Base-by-base conservation (phyloP, 2,797 vertebrate genomes). In the Protosalanx chinensis region DNA sequence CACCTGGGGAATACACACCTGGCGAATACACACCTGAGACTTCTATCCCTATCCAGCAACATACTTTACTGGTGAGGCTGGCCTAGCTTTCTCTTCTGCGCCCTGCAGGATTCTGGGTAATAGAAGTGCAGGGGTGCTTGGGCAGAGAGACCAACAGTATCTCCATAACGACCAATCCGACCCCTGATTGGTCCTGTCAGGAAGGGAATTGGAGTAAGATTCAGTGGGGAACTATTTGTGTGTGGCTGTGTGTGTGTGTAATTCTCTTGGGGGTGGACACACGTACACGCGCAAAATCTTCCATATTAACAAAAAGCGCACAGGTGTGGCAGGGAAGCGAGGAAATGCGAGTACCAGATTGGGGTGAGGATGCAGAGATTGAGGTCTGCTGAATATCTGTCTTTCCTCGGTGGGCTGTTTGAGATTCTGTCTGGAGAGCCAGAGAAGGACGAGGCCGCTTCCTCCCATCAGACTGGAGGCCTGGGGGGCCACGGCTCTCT, bases 151-250 rank as follows among this genome's bases (percentile, higher is more conserved):
- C 77, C 66, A 57, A 57, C 73, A 65, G 72, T 77, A 68, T 32
- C 79, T 79, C 79, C 75, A 80, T 82, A 85, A 90, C 71, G 84
- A 81, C 81, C 86, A 90, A 88, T 90, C 85, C 88, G 85, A 79
- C 76, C 84, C 59, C 41, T 84, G 84, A 87, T 88, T 87, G 85
- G 79, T 79, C 85, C 82, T 88, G 84, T 87, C 87, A 85, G 76
- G 74, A 78, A 78, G 61, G 73, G 80, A 78, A 88, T 83, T 81
- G 82, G 76, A 86, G 81, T 80, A 81, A 83, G 74, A 87, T 70
- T 79, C 76, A 76, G 65, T 57, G 68, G 53, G 67, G 72, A 77
- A 77, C 72, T 51, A 77, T 85, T 79, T 82, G 68, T 51, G 29
- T 66, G 64, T 29, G n/a, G 56, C 46, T 71, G 61, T 33, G 51